Evolutionary conservation across 2,888 invertebrate species (phyloP).

Genomic region (Capitulum mitella): DNA sequence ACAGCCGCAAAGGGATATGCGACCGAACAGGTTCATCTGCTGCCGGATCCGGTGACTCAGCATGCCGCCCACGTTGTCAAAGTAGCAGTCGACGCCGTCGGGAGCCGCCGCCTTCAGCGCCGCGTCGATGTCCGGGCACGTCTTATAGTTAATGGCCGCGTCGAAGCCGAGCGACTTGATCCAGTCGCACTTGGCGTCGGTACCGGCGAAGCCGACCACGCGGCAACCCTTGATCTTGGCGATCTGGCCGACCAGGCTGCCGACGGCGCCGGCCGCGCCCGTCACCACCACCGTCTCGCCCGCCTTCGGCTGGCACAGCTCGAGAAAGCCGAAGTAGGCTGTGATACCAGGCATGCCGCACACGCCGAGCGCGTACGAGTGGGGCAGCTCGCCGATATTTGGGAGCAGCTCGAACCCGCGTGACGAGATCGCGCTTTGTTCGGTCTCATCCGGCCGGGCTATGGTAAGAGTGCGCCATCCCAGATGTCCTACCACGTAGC

Average conservation of each 20-base stretch:
- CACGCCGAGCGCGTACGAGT: constrained; percentile 57
- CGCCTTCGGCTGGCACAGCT: constrained; percentile 60
- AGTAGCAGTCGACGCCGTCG: background rate
- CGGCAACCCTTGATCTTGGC: constrained; percentile 59
- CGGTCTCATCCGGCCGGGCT: no score
- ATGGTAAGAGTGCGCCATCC: constrained; percentile 61
- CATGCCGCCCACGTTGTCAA: constrained; percentile 1
- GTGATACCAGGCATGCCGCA: constrained; percentile 64
- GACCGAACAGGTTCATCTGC: constrained; percentile 52
- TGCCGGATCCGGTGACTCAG: background rate
- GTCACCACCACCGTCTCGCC: constrained; percentile 66
- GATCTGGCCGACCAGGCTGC: constrained; percentile 68
- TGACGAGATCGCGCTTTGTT: no score
- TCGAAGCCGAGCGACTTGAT: constrained; percentile 59
- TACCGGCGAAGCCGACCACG: constrained; percentile 65
- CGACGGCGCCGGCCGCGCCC: constrained; percentile 73
- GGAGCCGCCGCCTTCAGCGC: constrained; percentile 44
- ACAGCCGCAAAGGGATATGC: constrained; percentile 58
- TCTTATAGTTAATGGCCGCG: constrained; percentile 64
- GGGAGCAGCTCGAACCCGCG: constrained; percentile 50
- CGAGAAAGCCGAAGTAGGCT: constrained; percentile 65
- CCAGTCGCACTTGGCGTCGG: constrained; percentile 61
- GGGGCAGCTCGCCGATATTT: constrained; percentile 53
- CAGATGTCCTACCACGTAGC: constrained; percentile 54
- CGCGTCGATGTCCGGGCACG: constrained; percentile 47